Evolutionary conservation across 2,797 vertebrate species (phyloP), one percentile per base, ranked within the genome.

Genomic region (Coregonus sp.): DNA sequence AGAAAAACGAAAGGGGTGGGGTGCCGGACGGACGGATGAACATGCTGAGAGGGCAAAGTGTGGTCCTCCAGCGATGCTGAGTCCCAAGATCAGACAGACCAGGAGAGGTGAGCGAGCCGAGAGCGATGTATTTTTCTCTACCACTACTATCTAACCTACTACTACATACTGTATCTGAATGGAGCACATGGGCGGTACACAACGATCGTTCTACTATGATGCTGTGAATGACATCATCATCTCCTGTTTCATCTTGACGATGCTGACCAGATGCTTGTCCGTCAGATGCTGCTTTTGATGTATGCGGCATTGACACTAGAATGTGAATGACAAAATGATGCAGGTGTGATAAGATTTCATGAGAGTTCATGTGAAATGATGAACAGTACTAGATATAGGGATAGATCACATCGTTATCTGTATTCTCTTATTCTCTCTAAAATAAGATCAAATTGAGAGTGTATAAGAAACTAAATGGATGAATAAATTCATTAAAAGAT

Each of bases 81-180:
- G 96, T 91, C 96, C 96, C 71, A 96, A 95, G 94, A 95, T 96
- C 93, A 91, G 95, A 93, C 96, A 96, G 92, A 95, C 94, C 91
- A 86, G 96, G 89, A 94, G 95, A 96, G 97, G 97, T 97, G 93
- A 93, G 95, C 80, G 63, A 18, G 5, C 5, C 2, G 15, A 18
- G n/a, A 15, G 9, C 7, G 14, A 18, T 40, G 35, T 56, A 16
- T 72, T 1, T 56, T 18, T 75, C 75, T 52, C 79, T 59, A 65
- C 72, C 68, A 61, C 31, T 71, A 61, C 5, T 69, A 35, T 33
- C 33, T 18, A 20, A n/a, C 35, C 52, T 5, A 33, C 29, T 35
- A 35, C 31, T 16, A 33, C 15, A 33, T 4, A 29, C 2, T 16
- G 33, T 72, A n/a, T 72, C 16, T 72, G 29, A 56, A 35, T 56